Evolutionary conservation across 2,888 invertebrate species (phyloP), one percentile per base, ranked within the genome.

Genomic region (Euclidia mi): DNA sequence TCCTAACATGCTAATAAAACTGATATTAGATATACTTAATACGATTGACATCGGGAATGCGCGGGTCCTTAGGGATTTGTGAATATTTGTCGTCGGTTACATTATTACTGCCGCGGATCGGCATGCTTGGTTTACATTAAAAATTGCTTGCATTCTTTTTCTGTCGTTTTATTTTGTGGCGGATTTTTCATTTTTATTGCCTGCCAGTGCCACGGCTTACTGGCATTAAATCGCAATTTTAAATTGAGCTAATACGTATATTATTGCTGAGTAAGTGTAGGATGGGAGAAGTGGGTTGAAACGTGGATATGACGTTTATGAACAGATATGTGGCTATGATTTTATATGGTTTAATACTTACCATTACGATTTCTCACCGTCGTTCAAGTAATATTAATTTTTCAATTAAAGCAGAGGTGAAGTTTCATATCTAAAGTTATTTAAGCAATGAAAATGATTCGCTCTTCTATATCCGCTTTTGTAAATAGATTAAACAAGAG

Each of bases 121-220:
- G 80, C 82, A 79, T 70, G 81, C 82, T 85, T 83, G 82, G 79
- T 86, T 85, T 82, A 94, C 91, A 92, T 94, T 92, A 93, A 93
- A 94, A 92, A 94, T 94, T 85, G 92, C 92, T 91, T 89, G 90
- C 89, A 92, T 94, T 93, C 91, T 87, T 92, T 84, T 84, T 84
- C 80, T 83, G 80, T 80, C 85, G 88, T 82, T 89, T 87, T 89
- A 89, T 89, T 88, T 87, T 88, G 87, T 72, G 82, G 77, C 62
- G 75, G 72, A 76, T 76, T 86, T 88, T 89, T 87, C n/a, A 78
- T 83, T 88, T 88, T 88, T 85, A 83, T 89, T 85, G 78, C 69
- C 70, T 77, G 78, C 68, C 81, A 75, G 73, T 78, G 82, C 78
- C 81, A 74, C 72, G 72, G 80, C 79, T 82, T 78, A 72, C 72